Percentiles rank a stretch among this genome's conserved stretches.
These are phyloP conservation scores for Etheostoma cragini DNA, from an alignment of 2,113 vertebrate genomes.

Conservation along the genomic window DNA sequence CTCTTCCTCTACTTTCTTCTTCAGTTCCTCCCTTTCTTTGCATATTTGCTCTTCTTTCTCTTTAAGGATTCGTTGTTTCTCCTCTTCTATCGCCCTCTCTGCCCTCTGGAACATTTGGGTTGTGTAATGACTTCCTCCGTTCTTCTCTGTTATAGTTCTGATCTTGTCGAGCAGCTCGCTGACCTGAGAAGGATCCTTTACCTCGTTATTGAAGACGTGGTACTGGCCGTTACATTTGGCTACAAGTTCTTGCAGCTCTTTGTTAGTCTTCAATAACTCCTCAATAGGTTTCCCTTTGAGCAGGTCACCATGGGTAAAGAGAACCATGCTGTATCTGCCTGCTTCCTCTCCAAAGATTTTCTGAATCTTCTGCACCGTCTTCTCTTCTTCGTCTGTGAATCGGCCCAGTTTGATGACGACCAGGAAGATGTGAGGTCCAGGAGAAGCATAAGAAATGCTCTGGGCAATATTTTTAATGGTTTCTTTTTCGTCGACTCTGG, in stretches of 20 bases:
- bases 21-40: background rate
- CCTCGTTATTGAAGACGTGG: slow-evolving; percentile 5
- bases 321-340: slow-evolving; percentile 28
- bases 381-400: slow-evolving; percentile 17
- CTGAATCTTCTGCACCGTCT: slow-evolving; percentile 19
- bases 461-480: background rate
- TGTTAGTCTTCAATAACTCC: background rate
- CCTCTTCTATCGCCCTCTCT: background rate
- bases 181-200: background rate
- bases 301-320: slow-evolving; percentile 25
- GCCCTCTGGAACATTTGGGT: slow-evolving; percentile 12
- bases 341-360: background rate
- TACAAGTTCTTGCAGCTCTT: background rate
- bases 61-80: slow-evolving; percentile 3
- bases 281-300: slow-evolving; percentile 3
- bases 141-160: background rate
- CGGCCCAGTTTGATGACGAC: background rate
- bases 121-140: slow-evolving; percentile 26
- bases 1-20: background rate
- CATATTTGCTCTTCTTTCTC: background rate
- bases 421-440: slow-evolving; percentile 24
- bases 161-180: slow-evolving; percentile 3
- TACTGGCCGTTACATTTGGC: slow-evolving; percentile 9
- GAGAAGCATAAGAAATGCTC: background rate
- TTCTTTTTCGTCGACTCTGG: background rate